These are phyloP conservation scores for Grallaria varia DNA, from an alignment of 2,113 vertebrate genomes.

Conservation along the genomic window DNA sequence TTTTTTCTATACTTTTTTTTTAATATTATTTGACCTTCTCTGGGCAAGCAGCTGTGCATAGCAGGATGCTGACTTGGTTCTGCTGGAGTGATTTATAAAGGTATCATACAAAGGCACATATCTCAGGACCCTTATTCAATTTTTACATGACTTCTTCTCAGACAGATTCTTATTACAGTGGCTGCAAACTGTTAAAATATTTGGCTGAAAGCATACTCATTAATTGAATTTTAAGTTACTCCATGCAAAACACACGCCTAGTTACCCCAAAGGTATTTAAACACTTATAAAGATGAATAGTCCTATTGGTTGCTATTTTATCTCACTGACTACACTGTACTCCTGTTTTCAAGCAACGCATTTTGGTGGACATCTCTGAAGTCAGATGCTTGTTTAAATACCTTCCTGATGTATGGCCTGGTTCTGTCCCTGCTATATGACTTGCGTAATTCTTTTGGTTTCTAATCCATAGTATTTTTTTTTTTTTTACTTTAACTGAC, in stretches of 20 bases:
- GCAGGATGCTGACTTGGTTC: constrained; percentile 10
- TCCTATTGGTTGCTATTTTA: not conserved
- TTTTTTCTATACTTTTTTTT: not conserved
- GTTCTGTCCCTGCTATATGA: not conserved
- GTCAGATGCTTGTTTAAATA: not conserved
- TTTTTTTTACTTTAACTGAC: not conserved
- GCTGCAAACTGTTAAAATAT: not conserved
- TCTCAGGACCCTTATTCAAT: not conserved
- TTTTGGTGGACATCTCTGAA: not conserved
- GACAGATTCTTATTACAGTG: not conserved
- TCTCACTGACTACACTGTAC: not conserved
- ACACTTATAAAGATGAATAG: not conserved
- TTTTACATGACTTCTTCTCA: not conserved
- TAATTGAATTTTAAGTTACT: not conserved
- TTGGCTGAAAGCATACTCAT: not conserved
- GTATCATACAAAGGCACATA: not conserved
- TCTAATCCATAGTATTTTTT: not conserved
- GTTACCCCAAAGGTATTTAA: not conserved
- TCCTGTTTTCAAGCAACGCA: not conserved
- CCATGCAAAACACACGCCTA: not conserved
- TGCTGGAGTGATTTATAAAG: constrained; percentile 50
- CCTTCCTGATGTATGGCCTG: not conserved
- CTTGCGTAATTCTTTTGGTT: not conserved
- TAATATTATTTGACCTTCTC: constrained; percentile 1
- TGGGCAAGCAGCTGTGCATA: constrained; percentile 42